Evolutionary conservation across 2,888 invertebrate species (phyloP), one percentile per base, ranked within the genome.

Genomic region (Netelia virgata): DNA sequence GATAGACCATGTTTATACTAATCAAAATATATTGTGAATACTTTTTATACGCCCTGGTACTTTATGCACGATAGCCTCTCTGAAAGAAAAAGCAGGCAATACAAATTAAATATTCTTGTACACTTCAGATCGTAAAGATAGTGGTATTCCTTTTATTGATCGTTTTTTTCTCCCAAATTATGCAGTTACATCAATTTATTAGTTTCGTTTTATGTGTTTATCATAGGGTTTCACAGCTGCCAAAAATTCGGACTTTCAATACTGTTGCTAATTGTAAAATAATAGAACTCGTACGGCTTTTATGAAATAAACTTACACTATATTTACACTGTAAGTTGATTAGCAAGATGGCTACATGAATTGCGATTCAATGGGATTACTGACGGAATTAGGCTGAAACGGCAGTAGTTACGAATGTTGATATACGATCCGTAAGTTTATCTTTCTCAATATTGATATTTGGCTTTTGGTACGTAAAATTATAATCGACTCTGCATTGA

Each of bases 271-370:
- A 50, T 20, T 41, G 43, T 64, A 59, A 74, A 78, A 43, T 55
- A 43, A 78, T 63, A 70, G 78, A 61, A 55, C 36, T 68, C 11
- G 28, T 9, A 55, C 23, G 68, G 8, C n/a, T 63, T 59, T 50
- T 41, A 20, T 61, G 68, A 77, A 43, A 82, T n/a, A 84, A 82
- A 82, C 84, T 82, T 76, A 79, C 82, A 61, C 75, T 85, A 82
- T 82, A 85, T 85, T 82, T 85, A 85, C 84, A 84, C 81, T 70
- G 81, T 81, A 74, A 81, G 69, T 78, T 41, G 73, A 36, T 74
- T 73, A 28, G 61, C 63, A 64, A 41, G 28, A 41, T 47, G 36
- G 70, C 74, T 81, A 77, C 73, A 82, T 81, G 77, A 73, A 74
- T 74, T 66, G 68, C 69, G 59, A 78, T 77, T 59, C 63, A 57